These are phyloP conservation scores for Lochmaea capreae DNA, from an alignment of 2,888 invertebrate species.

Conservation along the genomic window DNA sequence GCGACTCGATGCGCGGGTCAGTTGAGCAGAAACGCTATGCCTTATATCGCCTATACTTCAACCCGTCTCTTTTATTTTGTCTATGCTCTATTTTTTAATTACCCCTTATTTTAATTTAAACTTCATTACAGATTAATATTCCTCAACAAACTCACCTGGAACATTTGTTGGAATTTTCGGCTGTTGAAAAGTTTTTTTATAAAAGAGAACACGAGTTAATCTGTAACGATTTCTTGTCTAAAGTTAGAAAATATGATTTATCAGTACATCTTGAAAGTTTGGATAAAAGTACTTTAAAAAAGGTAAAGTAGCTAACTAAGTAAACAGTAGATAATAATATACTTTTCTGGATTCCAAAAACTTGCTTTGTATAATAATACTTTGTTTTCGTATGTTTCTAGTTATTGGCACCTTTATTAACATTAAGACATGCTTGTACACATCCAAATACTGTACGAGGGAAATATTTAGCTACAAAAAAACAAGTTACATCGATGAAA, in stretches of 20 bases:
- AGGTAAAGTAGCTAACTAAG: constrained; percentile 59
- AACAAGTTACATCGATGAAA: constrained; percentile 71
- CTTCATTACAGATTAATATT: constrained; percentile 70
- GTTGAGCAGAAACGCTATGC: no score
- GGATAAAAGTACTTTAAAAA: constrained; percentile 64
- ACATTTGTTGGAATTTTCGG: constrained; percentile 75
- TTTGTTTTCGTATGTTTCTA: constrained; percentile 53
- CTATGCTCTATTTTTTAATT: no score
- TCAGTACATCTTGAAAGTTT: constrained; percentile 66
- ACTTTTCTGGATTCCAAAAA: no score
- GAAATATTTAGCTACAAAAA: constrained; percentile 67
- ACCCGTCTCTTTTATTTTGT: no score
- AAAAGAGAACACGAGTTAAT: constrained; percentile 71
- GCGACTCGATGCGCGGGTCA: no score
- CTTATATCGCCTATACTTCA: no score
- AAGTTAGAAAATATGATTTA: constrained; percentile 64
- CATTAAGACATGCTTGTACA: constrained; percentile 78
- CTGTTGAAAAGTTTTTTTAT: constrained; percentile 81
- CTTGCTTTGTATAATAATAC: neutral
- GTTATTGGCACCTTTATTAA: constrained; percentile 74
- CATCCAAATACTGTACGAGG: constrained; percentile 74
- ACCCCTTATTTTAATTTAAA: no score
- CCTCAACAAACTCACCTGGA: constrained; percentile 72
- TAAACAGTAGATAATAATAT: constrained; percentile 25
- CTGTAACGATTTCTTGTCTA: constrained; percentile 65